Conservation (phyloP, 2,888 invertebrate species). For the Macrophya annulata region DNA sequence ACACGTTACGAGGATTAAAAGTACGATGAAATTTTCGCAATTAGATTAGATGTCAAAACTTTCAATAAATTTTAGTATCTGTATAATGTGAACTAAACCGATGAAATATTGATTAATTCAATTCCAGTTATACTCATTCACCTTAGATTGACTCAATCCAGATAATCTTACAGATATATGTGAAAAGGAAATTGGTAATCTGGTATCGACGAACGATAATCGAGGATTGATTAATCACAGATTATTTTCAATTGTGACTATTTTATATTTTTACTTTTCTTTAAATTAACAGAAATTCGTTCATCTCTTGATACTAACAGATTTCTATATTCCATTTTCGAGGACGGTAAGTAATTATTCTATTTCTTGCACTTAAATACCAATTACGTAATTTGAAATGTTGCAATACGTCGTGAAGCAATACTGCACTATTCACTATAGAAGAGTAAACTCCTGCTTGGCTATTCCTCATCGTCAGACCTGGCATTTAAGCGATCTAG, state of each 20-base stretch:
- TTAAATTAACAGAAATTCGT: neutral
- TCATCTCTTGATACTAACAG: neutral
- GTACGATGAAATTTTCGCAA: neutral
- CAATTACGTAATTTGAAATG: neutral
- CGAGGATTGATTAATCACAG: neutral
- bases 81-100: neutral
- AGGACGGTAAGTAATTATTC: neutral
- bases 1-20: neutral
- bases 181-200: too few species aligned
- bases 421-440: neutral
- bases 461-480: constrained; percentile 27
- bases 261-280: neutral
- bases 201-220: neutral
- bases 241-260: neutral
- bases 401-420: neutral
- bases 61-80: neutral
- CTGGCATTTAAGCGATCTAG: neutral
- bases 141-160: neutral
- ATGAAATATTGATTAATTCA: neutral
- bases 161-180: neutral
- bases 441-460: constrained; percentile 9
- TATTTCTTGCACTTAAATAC: neutral
- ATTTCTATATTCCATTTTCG: too few species aligned
- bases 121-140: neutral
- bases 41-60: neutral